Evolutionary conservation across 30 jellyfish, hydroid and myxozoan species (phyloP), one percentile per base, ranked within the genome.

Genomic region (Aurelia sp.): DNA sequence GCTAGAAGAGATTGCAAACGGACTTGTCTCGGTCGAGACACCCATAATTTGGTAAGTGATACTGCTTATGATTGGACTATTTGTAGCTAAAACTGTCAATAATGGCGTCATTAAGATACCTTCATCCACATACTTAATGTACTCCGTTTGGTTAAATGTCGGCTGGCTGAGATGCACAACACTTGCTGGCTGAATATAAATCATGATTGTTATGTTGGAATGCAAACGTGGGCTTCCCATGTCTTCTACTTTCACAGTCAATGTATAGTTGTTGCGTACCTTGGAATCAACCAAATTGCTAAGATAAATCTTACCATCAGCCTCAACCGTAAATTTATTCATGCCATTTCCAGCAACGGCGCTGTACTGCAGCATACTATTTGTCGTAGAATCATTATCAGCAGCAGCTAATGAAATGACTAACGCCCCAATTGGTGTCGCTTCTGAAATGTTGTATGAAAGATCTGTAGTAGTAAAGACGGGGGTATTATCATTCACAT

Each of bases 401-500:
- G 97, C 89, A 48, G 97, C 98, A 17, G 89, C 23, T 13, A 93
- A 41, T 12, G 88, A 59, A 6, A 71, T 64, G 8, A 93, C 82
- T n/a, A 90, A 35, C 10, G 97, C 69, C 17, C 98, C 98, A 33
- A 71, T 50, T 15, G 79, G 71, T 22, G 97, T 88, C 20, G 92
- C 92, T 33, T 93, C 98, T 23, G 98, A 79, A 57, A 93, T 93
- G 86, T 83, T 81, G 55, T 40, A 64, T 9, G 40, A 62, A 11
- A 53, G 67, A n/a, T 62, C 48, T 15, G 82, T 51, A 31, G 37
- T 81, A 19, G 79, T 52, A 68, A 93, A 78, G 12, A 69, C 88
- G 12, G 98, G 98, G 20, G 76, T 88, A 62, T 93, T 87, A 70
- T 93, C 98, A 57, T 93, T 93, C 85, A 88, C 66, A 61, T 93